Evolutionary conservation across 2,113 vertebrate species (phyloP), one percentile per base, ranked within the genome.

Genomic region (Daubentonia madagascariensis): DNA sequence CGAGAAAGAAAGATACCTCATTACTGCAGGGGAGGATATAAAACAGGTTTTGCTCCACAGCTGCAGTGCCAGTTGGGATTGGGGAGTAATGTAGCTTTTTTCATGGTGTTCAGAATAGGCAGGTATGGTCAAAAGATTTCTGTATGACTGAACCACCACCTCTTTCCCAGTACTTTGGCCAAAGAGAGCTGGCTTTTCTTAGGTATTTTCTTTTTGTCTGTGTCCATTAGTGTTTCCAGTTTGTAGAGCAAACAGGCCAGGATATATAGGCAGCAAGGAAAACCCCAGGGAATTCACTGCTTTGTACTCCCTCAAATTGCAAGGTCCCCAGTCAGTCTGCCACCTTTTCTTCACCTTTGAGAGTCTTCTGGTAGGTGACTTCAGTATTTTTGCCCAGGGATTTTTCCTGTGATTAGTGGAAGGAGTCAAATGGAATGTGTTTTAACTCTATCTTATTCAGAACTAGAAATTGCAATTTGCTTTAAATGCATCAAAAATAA

Each of bases 401-500:
- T 84, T 80, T 88, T 79, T 96, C 8, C 30, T 78, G 52, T 86
- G 40, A 85, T 91, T 59, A 88, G 37, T 85, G 40, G 5, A 80
- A 97, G 32, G 3, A 97, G 18, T 76, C 89, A 96, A 94, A 73
- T 45, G 17, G 35, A 89, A 78, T 30, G 10, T 92, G 50, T 85
- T 85, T 59, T 57, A 57, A 65, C 28, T 28, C 30, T 23, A 96
- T 76, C 59, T 63, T 57, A 28, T 54, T 84, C 54, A 63, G 68
- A 97, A 93, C 12, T 13, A 95, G 80, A 85, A 91, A 4, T 0
- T 75, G 20, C 18, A 90, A 81, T 95, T 32, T 81, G 23, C 43
- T 94, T 91, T 84, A 97, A 89, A 95, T 3, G 30, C 25, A 72
- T 32, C 45, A 40, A 94, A 96, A 85, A 79, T 87, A 91, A 96